These are phyloP conservation scores for Brachypterus glaber DNA, from an alignment of 2,888 invertebrate genomes.

Conservation along the genomic window DNA sequence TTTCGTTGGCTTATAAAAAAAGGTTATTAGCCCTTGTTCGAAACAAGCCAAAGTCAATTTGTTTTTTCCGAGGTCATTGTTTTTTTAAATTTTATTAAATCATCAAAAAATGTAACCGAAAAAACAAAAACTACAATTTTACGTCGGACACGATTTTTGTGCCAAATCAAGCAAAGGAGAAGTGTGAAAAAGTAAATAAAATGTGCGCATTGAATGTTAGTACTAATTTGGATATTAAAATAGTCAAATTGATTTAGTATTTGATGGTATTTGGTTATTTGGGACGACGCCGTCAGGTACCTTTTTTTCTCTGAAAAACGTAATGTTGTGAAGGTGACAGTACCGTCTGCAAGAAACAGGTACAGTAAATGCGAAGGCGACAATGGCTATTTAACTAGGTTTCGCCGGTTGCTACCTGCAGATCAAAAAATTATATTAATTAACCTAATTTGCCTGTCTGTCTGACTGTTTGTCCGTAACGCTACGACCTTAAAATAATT, in stretches of 20 bases:
- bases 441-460: constrained; percentile 6
- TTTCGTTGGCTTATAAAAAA: too few relatives aligned
- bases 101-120: too few relatives aligned
- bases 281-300: constrained; percentile 24
- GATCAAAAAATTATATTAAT: constrained; percentile 11
- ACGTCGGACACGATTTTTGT: too few relatives aligned
- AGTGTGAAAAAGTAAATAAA: too few relatives aligned
- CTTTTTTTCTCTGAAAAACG: constrained; percentile 22
- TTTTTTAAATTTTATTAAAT: too few relatives aligned
- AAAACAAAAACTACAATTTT: too few relatives aligned
- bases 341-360: constrained; percentile 32
- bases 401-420: constrained; percentile 38
- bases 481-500: neutral
- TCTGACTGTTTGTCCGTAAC: neutral
- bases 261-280: constrained; percentile 19
- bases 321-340: constrained; percentile 25
- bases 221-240: neutral
- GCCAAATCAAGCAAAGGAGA: too few relatives aligned
- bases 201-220: neutral
- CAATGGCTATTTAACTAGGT: constrained; percentile 39
- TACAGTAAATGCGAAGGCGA: constrained; percentile 42
- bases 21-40: too few relatives aligned
- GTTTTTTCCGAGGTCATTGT: too few relatives aligned
- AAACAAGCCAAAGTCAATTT: too few relatives aligned
- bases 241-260: constrained; percentile 2